Evolutionary conservation across 2,797 vertebrate species (phyloP).

Genomic region (Hydrophis major): DNA sequence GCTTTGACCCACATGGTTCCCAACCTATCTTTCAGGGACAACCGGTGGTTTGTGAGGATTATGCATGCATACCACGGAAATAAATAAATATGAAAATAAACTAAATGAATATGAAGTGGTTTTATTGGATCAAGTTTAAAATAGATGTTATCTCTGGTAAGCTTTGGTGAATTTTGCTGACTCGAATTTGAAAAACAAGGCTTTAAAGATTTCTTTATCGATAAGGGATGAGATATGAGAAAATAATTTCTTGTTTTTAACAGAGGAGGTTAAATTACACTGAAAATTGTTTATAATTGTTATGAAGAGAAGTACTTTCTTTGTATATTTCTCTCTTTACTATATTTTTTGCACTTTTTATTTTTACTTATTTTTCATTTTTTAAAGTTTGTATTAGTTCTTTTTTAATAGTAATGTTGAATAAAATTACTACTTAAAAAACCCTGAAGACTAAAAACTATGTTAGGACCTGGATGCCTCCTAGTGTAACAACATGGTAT

Average conservation of each 20-base stretch:
- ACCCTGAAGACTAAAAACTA: accelerated
- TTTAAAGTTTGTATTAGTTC: not conserved
- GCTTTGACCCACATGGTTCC: not conserved
- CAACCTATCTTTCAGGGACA: not conserved
- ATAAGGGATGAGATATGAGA: not conserved
- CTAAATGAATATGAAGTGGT: not conserved
- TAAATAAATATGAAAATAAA: not conserved
- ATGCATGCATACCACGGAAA: not conserved
- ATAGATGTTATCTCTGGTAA: not conserved
- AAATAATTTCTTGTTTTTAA: not conserved
- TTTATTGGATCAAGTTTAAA: not conserved
- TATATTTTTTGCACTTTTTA: not conserved
- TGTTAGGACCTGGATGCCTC: conserved; percentile 37
- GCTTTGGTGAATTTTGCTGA: not conserved
- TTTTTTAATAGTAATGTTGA: not conserved
- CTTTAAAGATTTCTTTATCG: not conserved
- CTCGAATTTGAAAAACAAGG: not conserved
- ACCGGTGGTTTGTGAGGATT: not conserved
- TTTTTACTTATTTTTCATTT: not conserved
- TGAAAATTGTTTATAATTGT: not conserved
- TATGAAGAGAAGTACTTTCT: not conserved
- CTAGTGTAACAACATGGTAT: conserved; percentile 43
- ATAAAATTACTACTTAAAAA: not conserved
- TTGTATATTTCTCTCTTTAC: not conserved
- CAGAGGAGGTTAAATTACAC: not conserved